Percentiles rank a stretch among this genome's conserved stretches.
phyloP scores from a whole-genome alignment of 2,113 vertebrate species.

The Sander lucioperca region DNA sequence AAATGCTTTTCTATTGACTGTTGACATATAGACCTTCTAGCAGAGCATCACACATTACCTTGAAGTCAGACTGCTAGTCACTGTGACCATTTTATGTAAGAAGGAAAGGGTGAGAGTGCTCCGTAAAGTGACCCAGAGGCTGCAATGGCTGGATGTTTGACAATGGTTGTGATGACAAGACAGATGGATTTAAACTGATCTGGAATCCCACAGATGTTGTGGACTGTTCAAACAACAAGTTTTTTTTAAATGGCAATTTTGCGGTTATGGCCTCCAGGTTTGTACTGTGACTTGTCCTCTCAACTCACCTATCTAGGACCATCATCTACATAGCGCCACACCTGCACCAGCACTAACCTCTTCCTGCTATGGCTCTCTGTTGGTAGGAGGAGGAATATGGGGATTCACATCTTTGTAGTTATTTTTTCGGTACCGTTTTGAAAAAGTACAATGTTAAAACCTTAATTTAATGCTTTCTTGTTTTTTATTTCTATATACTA shows the following conservation, averaged over 20 bases:
- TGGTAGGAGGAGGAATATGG: background rate
- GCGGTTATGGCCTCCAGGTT: slow-evolving; percentile 45
- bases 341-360: background rate
- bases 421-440: background rate
- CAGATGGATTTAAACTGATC: slow-evolving; percentile 27
- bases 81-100: background rate
- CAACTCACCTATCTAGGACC: slow-evolving; percentile 57
- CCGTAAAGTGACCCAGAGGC: background rate
- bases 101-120: background rate
- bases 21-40: background rate
- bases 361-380: background rate
- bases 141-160: background rate
- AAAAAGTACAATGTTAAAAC: slow-evolving; percentile 7
- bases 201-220: slow-evolving; percentile 42
- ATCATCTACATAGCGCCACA: slow-evolving; percentile 24
- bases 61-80: background rate
- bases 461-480: background rate
- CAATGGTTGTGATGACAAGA: background rate
- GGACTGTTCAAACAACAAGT: slow-evolving; percentile 40
- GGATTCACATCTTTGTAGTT: background rate
- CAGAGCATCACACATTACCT: background rate
- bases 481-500: background rate
- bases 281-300: slow-evolving; percentile 61
- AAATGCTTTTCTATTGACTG: background rate
- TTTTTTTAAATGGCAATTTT: slow-evolving; percentile 40